Evolutionary conservation across 2,888 invertebrate species (phyloP).

Genomic region (Chymomyza amoena): DNA sequence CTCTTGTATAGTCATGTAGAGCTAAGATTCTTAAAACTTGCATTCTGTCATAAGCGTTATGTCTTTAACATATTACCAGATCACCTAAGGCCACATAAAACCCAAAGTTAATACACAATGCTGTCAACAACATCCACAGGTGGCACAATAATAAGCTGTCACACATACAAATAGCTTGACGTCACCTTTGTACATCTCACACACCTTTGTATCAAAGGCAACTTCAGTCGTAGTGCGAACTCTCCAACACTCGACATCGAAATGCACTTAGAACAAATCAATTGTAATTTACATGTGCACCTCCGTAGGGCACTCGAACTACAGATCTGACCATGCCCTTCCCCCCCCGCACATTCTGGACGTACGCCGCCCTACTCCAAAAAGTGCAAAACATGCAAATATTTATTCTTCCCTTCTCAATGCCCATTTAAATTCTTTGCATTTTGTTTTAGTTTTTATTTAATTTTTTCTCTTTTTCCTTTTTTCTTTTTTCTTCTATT

Average conservation of each 20-base stretch:
- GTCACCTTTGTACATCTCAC: no score
- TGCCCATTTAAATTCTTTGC: neutral
- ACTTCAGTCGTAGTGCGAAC: neutral
- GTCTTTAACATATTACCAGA: no score
- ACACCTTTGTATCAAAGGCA: no score
- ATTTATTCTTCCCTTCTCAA: constrained; percentile 28
- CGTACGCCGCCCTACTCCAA: neutral
- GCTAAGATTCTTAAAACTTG: no score
- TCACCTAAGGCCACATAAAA: no score
- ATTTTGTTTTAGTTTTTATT: neutral
- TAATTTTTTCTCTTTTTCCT: neutral
- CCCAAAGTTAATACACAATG: no score
- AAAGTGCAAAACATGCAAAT: constrained; percentile 36
- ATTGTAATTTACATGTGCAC: constrained; percentile 43
- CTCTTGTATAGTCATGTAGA: no score
- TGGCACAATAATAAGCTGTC: no score
- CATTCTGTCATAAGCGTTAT: no score
- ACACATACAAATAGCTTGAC: no score
- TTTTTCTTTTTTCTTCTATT: neutral
- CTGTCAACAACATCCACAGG: no score
- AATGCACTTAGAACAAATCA: constrained; percentile 48
- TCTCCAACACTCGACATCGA: constrained; percentile 27
- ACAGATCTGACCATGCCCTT: neutral
- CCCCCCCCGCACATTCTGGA: neutral
- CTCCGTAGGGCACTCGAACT: constrained; percentile 43